Evolutionary conservation across 2,888 invertebrate genomes (phyloP), one percentile per base, ranked within the genome.

Genomic region (Empis stercorea): DNA sequence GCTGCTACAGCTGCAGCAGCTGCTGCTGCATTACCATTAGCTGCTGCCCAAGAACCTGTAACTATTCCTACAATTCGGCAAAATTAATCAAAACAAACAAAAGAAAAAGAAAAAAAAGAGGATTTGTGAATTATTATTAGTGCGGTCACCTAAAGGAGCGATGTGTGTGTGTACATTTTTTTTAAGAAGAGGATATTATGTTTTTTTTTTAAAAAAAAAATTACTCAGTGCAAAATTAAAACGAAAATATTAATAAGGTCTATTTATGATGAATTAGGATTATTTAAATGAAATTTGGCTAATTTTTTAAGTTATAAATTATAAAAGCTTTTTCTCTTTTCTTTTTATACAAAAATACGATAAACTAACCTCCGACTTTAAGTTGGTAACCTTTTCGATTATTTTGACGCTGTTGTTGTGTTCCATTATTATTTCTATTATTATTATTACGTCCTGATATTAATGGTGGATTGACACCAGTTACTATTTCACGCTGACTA

Each of bases 41-140:
- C 53, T 43, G 53, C 55, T 43, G 59, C 59, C 60, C 60, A 60
- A 40, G 58, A 58, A 51, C 60, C 60, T 54, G 59, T 59, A 54
- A 60, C 60, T 55, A 60, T 56, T 53, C 60, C 57, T 56, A 56
- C 52, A 57, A 57, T 57, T 56, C 49, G 52, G 54, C 55, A 56
- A 56, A 56, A 54, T 55, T n/a, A n/a, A n/a, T n/a, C n/a, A n/a
- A n/a, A n/a, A n/a, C n/a, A 53, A 54, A 52, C 54, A 54, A 54
- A 55, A 51, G 54, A 54, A 55, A 46, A 53, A 52, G 52, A 49
- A 4, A 47, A 43, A 44, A 41, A 34, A 43, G 34, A 42, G 7
- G 23, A 7, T 6, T 27, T 27, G 23, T 27, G 23, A 27, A 27
- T 27, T 27, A 27, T 27, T 27, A 27, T 27, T 27, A 27, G 23